phyloP scores from a whole-genome alignment of 2,797 vertebrate genomes.

The Schizopygopsis pylzovi region DNA sequence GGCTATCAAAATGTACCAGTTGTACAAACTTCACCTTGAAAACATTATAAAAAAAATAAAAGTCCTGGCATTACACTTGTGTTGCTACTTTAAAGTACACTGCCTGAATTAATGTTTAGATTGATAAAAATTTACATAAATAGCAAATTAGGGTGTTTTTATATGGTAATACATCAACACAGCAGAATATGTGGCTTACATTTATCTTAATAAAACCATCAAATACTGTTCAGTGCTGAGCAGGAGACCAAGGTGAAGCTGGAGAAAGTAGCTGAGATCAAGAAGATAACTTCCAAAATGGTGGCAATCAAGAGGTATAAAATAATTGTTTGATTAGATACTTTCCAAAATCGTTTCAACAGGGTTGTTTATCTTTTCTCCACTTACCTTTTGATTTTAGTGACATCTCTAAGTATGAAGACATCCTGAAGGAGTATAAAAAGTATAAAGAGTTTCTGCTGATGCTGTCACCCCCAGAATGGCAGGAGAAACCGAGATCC shows the following conservation, averaged over 20 bases:
- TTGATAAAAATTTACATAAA: neutral
- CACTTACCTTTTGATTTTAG: constrained; percentile 67
- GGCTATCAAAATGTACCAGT: constrained; percentile 82
- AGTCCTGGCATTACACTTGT: neutral
- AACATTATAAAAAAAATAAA: neutral
- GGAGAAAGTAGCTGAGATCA: constrained; percentile 83
- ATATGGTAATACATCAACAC: neutral
- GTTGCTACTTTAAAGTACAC: neutral
- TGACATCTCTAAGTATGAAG: constrained; percentile 82
- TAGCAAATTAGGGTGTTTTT: neutral
- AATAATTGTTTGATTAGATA: neutral
- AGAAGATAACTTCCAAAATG: constrained; percentile 81
- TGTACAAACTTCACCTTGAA: neutral
- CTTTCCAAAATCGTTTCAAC: neutral
- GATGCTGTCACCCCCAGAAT: constrained; percentile 86
- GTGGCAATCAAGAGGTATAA: constrained; percentile 82
- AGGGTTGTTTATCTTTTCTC: neutral
- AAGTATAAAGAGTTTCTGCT: constrained; percentile 87
- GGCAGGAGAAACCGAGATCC: constrained; percentile 77
- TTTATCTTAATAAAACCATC: constrained; percentile 5
- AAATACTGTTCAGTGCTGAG: constrained; percentile 78
- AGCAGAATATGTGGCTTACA: neutral
- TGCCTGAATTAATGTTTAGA: neutral
- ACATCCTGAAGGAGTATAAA: constrained; percentile 83
- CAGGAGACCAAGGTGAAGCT: constrained; percentile 82